Percentiles rank a stretch among this genome's conserved stretches.
phyloP scores from a whole-genome alignment of 2,797 vertebrate species.

The Sebastes taczanowskii region DNA sequence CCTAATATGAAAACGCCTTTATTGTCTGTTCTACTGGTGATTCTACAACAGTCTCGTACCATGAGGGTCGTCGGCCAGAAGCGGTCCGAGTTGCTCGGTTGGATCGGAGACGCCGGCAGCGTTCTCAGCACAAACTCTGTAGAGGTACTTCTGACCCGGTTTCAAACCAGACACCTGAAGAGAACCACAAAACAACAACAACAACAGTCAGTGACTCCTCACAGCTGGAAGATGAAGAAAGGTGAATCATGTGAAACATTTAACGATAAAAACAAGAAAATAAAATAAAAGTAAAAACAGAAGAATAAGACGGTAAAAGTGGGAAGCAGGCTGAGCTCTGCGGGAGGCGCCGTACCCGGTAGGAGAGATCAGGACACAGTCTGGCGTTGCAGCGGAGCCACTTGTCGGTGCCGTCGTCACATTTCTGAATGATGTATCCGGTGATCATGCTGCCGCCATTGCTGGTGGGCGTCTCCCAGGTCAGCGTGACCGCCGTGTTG shows the following conservation, averaged over 20 bases:
- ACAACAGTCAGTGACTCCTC: not conserved
- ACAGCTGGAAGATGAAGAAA: not conserved
- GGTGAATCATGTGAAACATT: too few species aligned
- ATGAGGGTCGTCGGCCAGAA: conserved; percentile 92
- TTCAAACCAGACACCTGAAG: conserved; percentile 92
- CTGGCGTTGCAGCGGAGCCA: conserved; percentile 95
- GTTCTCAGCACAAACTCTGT: conserved; percentile 96
- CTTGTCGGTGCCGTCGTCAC: conserved; percentile 90
- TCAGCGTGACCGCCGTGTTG: conserved; percentile 89
- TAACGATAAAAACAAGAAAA: too few species aligned
- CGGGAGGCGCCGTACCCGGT: conserved; percentile 81
- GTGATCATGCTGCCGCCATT: conserved; percentile 95
- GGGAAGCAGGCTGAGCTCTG: not conserved
- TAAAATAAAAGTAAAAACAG: too few species aligned
- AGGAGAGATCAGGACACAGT: conserved; percentile 90
- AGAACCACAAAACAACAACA: conserved; percentile 7
- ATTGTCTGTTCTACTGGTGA: not conserved
- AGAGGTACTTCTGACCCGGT: conserved; percentile 90
- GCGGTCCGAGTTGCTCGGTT: conserved; percentile 89
- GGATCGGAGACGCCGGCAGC: conserved; percentile 95
- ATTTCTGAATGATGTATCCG: conserved; percentile 94
- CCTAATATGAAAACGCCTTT: not conserved
- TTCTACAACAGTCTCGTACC: conserved; percentile 68
- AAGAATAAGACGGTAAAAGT: not conserved
- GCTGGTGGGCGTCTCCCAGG: conserved; percentile 92